Conservation (phyloP, 1,140 invertebrate genomes). For the Paramacrobiotus metropolitanus region DNA sequence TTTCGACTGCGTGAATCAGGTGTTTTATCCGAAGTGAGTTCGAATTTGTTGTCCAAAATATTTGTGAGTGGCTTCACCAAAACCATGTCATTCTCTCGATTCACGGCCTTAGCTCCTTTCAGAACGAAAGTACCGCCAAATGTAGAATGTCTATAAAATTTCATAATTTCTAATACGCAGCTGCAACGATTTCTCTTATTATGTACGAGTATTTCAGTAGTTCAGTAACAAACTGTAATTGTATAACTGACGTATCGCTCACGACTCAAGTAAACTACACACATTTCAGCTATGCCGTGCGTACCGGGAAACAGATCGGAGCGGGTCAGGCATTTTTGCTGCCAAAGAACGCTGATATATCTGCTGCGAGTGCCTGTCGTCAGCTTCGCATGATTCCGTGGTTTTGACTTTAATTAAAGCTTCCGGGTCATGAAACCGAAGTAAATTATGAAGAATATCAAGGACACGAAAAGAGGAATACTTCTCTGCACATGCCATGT, state of each 20-base stretch:
- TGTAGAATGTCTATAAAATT: slow-evolving; percentile 46
- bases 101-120: slow-evolving; percentile 75
- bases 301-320: no score
- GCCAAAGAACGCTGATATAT: no score
- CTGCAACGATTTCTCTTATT: no score
- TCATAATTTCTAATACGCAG: no score
- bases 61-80: slow-evolving; percentile 57
- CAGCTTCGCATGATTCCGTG: no score
- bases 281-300: no score
- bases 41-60: slow-evolving; percentile 41
- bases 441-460: background rate
- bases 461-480: background rate
- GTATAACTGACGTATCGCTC: no score
- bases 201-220: no score
- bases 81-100: slow-evolving; percentile 55
- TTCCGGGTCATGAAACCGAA: background rate
- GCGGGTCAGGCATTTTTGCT: no score
- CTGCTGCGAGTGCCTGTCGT: no score
- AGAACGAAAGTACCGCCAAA: slow-evolving; percentile 80
- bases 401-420: background rate
- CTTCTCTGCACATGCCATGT: background rate
- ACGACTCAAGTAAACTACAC: no score
- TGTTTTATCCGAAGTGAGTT: slow-evolving; percentile 17
- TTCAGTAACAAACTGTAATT: no score
- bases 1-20: slow-evolving; percentile 39